phyloP scores from a whole-genome alignment of 2,888 invertebrate genomes.

The Phania funesta region DNA sequence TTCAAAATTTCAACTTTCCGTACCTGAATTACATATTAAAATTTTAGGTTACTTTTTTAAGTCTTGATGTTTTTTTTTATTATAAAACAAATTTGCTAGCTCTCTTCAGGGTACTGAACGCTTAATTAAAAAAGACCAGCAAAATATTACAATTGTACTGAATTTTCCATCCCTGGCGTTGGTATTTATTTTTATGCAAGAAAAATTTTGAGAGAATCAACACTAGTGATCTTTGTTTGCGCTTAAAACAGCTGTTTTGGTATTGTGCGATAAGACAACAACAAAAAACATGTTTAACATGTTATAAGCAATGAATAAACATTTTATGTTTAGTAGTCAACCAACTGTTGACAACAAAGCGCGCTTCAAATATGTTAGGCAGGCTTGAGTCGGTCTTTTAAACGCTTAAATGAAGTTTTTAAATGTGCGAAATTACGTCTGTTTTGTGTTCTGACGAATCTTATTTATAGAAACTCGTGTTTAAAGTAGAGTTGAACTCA shows the following conservation, averaged over 20 bases:
- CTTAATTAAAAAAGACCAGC: too few relatives aligned
- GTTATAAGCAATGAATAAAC: slow-evolving; percentile 58
- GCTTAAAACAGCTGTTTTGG: slow-evolving; percentile 58
- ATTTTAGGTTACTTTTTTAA: too few relatives aligned
- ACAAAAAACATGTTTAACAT: slow-evolving; percentile 45
- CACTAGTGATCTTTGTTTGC: slow-evolving; percentile 29
- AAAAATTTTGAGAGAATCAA: slow-evolving; percentile 6
- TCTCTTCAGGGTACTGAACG: too few relatives aligned
- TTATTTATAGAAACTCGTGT: slow-evolving; percentile 8
- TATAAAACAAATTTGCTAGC: too few relatives aligned
- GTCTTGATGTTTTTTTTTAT: too few relatives aligned
- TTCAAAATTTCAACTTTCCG: too few relatives aligned
- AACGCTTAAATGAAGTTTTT: slow-evolving; percentile 1
- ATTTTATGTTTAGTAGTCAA: slow-evolving; percentile 56
- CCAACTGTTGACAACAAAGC: slow-evolving; percentile 63
- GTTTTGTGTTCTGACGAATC: not conserved
- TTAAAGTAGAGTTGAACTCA: slow-evolving; percentile 24
- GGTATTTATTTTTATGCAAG: not conserved
- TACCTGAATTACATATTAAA: too few relatives aligned
- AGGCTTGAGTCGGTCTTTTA: not conserved
- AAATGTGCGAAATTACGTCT: slow-evolving; percentile 51
- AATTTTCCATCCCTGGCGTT: too few relatives aligned
- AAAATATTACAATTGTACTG: too few relatives aligned
- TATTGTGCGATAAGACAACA: not conserved
- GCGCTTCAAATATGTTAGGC: not conserved